Conservation (phyloP, 2,888 invertebrate genomes). For the Pegoplata infirma region DNA sequence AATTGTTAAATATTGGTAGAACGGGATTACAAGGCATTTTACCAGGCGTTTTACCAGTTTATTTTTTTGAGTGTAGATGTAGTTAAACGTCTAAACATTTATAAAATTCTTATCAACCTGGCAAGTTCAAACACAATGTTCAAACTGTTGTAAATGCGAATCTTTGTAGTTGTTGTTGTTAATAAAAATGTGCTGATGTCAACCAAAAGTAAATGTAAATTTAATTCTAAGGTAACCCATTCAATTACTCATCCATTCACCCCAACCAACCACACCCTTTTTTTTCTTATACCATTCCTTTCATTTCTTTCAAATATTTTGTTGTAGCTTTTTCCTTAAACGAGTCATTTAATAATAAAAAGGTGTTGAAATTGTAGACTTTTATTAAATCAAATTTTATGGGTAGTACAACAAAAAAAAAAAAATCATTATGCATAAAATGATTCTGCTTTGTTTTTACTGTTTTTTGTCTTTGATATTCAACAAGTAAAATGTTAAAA, state of each 20-base stretch:
- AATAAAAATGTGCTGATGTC: constrained; percentile 41
- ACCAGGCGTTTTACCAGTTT: no score
- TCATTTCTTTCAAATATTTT: no score
- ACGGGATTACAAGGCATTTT: no score
- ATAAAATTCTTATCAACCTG: constrained; percentile 31
- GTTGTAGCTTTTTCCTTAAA: not conserved
- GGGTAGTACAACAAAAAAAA: not conserved
- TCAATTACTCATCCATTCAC: no score
- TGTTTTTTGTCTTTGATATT: not conserved
- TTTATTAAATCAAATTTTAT: constrained; percentile 2
- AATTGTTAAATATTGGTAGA: no score
- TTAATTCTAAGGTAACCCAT: constrained; percentile 35
- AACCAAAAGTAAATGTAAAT: constrained; percentile 34
- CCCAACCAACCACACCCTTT: constrained; percentile 22
- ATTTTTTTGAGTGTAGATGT: no score
- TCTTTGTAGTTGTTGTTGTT: no score
- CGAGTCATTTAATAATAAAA: constrained; percentile 8
- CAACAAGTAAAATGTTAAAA: constrained; percentile 15
- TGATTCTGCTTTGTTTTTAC: not conserved
- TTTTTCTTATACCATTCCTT: no score
- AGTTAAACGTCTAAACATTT: constrained; percentile 21
- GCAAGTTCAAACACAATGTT: constrained; percentile 19
- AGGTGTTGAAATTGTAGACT: constrained; percentile 4
- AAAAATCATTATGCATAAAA: not conserved
- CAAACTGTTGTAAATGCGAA: constrained; percentile 1